Evolutionary conservation across 2,113 vertebrate genomes (phyloP), one percentile per base, ranked within the genome.

Genomic region (Dromas ardeola): DNA sequence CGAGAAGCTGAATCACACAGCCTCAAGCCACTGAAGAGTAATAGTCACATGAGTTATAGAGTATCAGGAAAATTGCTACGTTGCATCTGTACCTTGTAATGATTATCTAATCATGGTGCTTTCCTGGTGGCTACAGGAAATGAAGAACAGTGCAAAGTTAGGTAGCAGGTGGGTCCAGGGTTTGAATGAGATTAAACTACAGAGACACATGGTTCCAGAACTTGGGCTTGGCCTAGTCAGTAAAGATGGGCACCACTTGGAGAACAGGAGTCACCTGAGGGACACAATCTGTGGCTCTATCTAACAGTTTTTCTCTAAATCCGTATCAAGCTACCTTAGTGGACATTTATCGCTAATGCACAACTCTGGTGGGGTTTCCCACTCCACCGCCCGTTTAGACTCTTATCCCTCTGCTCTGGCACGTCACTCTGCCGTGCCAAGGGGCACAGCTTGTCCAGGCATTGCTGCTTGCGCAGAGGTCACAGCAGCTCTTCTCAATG

Each of bases 21-120:
- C 93, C 88, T 26, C n/a, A 3, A 61, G 73, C 82, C 6, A 3
- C 82, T 27, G 26, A 23, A 23, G 77, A 52, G 25, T 71, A 67
- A 79, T 11, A 50, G 52, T 79, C 97, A 96, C 69, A 43, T 36
- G 93, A 92, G 90, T 36, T 49, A 11, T 10, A 8, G 50, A 26
- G 52, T 40, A 56, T 49, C 94, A 67, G 91, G 53, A 79, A 90
- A 87, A 92, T 94, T 95, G 59, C 71, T 63, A 14, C 19, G 53
- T 82, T 77, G 78, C 91, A 58, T 29, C 73, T n/a, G 20, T 7
- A 2, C 47, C 32, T 49, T 9, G 71, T 49, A 30, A 63, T 21
- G 52, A 88, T 96, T 93, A 96, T 90, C 91, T 95, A 88, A 96
- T 84, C 56, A 4, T 29, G 30, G 34, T 27, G 42, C 55, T 56